phyloP scores from a whole-genome alignment of 2,113 vertebrate species.

The Zosterops japonicus region DNA sequence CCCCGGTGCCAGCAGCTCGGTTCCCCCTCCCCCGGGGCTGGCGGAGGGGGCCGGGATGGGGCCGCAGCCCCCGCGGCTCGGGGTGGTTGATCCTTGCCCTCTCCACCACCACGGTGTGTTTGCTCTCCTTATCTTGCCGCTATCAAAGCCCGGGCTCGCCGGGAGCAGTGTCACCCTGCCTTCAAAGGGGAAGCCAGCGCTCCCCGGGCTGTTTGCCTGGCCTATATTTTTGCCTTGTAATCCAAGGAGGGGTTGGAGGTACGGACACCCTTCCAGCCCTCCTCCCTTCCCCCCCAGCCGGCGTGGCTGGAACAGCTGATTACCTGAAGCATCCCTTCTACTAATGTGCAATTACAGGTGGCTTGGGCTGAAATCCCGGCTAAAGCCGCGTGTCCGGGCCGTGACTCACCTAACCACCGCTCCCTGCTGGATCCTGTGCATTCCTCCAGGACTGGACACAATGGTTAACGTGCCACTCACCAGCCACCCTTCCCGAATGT shows the following conservation, averaged over 20 bases:
- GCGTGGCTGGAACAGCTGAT: slow-evolving; percentile 41
- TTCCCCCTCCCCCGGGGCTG: neutral
- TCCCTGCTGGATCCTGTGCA: slow-evolving; percentile 14
- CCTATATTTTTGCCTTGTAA: slow-evolving; percentile 35
- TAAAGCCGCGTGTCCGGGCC: neutral
- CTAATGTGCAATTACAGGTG: slow-evolving; percentile 37
- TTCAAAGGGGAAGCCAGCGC: neutral
- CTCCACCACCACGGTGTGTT: neutral
- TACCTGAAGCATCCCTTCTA: neutral
- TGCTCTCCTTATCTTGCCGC: slow-evolving; percentile 6
- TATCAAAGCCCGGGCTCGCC: neutral
- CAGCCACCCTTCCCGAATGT: neutral
- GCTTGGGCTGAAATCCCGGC: slow-evolving; percentile 36
- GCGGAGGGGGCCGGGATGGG: fast-evolving
- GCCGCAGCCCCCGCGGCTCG: neutral
- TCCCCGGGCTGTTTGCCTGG: neutral
- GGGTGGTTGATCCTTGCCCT: slow-evolving; percentile 25
- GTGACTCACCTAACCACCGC: slow-evolving; percentile 41
- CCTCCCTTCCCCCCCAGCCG: neutral
- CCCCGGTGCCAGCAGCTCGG: neutral
- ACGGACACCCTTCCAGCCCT: slow-evolving; percentile 13
- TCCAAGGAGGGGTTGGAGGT: slow-evolving; percentile 15
- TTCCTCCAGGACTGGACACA: slow-evolving; percentile 36
- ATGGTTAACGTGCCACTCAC: neutral
- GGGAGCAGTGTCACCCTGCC: slow-evolving; percentile 53